A percentile compares a stretch with the other conserved stretches of the same genome.
Evolutionary conservation across 2,113 vertebrate genomes (phyloP).

Genomic region (Catharus minimus): DNA sequence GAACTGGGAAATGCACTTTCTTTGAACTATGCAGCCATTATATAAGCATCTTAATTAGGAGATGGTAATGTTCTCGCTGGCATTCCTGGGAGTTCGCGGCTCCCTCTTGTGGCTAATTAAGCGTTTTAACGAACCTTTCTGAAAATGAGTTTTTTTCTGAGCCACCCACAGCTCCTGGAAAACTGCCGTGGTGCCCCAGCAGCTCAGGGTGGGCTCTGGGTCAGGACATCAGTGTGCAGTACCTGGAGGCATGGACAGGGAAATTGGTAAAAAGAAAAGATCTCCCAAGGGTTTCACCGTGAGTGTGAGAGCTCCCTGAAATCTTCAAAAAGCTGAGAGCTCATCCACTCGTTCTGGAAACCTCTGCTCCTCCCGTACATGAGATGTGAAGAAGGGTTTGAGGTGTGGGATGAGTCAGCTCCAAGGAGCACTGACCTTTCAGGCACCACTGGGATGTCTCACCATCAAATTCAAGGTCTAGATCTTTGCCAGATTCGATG

Average conservation of each 20-base stretch:
- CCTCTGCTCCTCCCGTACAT: accelerated
- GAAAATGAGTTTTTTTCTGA: background rate
- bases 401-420: background rate
- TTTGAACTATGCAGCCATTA: conserved; percentile 45
- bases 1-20: conserved; percentile 45
- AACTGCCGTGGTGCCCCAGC: background rate
- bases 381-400: background rate
- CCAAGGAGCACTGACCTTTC: background rate
- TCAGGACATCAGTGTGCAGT: accelerated
- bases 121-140: background rate
- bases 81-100: conserved; percentile 13
- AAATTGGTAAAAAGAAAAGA: accelerated
- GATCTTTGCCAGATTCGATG: background rate
- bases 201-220: background rate
- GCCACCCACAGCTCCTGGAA: accelerated
- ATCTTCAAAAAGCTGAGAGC: background rate
- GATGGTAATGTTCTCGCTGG: background rate
- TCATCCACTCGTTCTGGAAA: background rate
- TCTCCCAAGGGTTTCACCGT: accelerated
- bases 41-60: conserved; percentile 47
- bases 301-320: background rate
- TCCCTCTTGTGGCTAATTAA: conserved; percentile 66
- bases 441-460: background rate
- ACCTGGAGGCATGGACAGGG: background rate
- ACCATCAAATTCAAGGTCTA: background rate